A percentile compares a stretch with the other conserved stretches of the same genome.
Conservation (phyloP, 2,888 invertebrate genomes). For the Stramonita haemastoma region DNA sequence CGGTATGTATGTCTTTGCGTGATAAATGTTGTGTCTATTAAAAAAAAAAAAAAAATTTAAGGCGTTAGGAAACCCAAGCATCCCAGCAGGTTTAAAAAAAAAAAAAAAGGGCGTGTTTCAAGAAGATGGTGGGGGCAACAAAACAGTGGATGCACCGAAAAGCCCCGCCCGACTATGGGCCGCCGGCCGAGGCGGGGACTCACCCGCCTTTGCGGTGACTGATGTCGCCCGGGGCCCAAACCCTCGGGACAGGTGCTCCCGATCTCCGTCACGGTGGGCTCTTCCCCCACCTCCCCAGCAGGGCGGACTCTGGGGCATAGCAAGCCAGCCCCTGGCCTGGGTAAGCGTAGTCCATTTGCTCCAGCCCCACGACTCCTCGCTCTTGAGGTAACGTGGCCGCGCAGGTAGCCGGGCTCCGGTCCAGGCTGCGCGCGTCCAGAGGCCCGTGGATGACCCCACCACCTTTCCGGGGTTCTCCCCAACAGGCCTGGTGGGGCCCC, state of each 20-base stretch:
- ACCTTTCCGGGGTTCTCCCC: conserved; percentile 35
- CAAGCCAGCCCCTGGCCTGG: conserved; percentile 24
- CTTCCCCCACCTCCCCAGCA: background rate
- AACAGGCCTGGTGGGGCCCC: conserved; percentile 44
- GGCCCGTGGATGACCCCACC: conserved; percentile 45
- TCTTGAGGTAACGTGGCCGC: conserved; percentile 45
- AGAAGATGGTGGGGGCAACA: background rate
- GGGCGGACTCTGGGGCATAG: background rate
- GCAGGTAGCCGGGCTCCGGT: conserved; percentile 44
- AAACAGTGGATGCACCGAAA: too few species aligned
- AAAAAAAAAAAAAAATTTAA: too few species aligned
- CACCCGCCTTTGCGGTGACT: background rate
- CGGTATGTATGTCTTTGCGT: too few species aligned
- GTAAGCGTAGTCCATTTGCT: conserved; percentile 49
- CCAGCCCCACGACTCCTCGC: conserved; percentile 45
- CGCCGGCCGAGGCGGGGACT: background rate
- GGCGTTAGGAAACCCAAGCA: too few species aligned
- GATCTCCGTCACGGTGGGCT: background rate
- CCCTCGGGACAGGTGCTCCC: background rate
- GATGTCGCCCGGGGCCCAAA: conserved; percentile 19
- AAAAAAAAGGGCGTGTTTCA: too few species aligned
- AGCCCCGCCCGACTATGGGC: background rate
- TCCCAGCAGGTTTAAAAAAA: too few species aligned
- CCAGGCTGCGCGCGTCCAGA: conserved; percentile 44
- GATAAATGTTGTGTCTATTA: too few species aligned